Base-by-base conservation (phyloP, 1,140 invertebrate species). In the Zaprionus capensis region DNA sequence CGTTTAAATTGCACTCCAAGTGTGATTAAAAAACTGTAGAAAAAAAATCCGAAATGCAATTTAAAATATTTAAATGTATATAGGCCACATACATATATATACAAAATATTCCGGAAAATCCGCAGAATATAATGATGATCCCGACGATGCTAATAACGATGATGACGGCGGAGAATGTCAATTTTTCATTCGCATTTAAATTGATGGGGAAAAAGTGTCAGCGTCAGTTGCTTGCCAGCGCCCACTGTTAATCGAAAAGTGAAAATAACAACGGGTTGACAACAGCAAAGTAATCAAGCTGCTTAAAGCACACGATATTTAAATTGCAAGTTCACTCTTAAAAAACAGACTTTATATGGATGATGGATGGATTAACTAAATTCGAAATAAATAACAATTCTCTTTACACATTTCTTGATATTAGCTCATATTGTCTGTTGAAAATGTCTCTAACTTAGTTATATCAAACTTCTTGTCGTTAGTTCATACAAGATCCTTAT, bases 201-300 rank as follows among this genome's bases (percentile, higher is more conserved):
- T 77, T 88, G 85, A 90, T 90, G 85, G 73, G 85, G 71, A 51
- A 81, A 75, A 82, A 75, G 66, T 90, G 85, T 90, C 85, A 82
- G 76, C 85, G 81, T 85, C 85, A 90, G 85, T 81, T 80, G 81
- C 57, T 15, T 56, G 34, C 5, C 49, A 63, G 41, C 44, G 62
- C 36, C 15, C 36, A 34, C 31, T 71, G 67, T 79, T 82, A 82
- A 70, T 79, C 76, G 82, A 74, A 85, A 84, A 72, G 46, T 64
- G 70, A 31, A 77, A 76, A 84, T 80, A 69, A 71, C 61, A 78
- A 67, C 51, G 53, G 61, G 34, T 64, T 61, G 53, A 55, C 14
- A 53, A 49, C 11, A 20, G 46, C 14, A 14, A 14, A 12, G 17
- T 49, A 17, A 11, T 9, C 17, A 9, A 3, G 7, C 4, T 49